Base-by-base conservation (phyloP, 2,113 vertebrate genomes). In the Triplophysa dalaica region DNA sequence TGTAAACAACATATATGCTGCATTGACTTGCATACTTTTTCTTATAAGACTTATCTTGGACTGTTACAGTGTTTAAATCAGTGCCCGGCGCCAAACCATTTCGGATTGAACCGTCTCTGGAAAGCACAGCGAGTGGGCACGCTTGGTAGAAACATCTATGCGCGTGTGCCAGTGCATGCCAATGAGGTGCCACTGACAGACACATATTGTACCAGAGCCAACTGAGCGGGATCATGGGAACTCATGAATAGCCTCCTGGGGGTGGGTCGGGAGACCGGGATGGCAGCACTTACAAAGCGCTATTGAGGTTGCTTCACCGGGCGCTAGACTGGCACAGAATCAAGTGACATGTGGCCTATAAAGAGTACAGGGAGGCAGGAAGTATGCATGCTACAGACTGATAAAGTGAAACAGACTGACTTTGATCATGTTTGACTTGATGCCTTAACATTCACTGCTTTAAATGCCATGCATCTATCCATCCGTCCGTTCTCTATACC, bases 161-260 rank as follows among this genome's bases (percentile, higher is more conserved):
- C 77, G 87, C 87, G 82, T 86, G 91, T 86, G 85, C 87, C 83
- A 90, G 77, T 73, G 92, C 90, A 93, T 93, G 90, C 90, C 89
- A 92, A 93, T 93, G 90, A 90, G 88, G 85, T 85, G 86, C 88
- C 73, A 64, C 81, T 91, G 91, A 93, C 92, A 92, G 91, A 84
- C 88, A 62, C 62, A n/a, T 89, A 89, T 93, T 93, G 92, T 93
- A 77, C 86, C 86, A 86, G 70, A 80, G 83, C 66, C 58, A 76
- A 89, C 88, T 89, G 89, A 84, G 89, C 82, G 77, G 86, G 83
- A 86, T 87, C 88, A 92, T 90, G 89, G 91, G 90, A 91, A 88
- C 85, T 81, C 77, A 72, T 81, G 89, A 92, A 90, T 91, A 87
- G 87, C 82, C 82, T 80, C 83, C 85, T 84, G 86, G 87, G 86